Evolutionary conservation across 2,113 vertebrate genomes (phyloP).

Genomic region (Perccottus glenii): DNA sequence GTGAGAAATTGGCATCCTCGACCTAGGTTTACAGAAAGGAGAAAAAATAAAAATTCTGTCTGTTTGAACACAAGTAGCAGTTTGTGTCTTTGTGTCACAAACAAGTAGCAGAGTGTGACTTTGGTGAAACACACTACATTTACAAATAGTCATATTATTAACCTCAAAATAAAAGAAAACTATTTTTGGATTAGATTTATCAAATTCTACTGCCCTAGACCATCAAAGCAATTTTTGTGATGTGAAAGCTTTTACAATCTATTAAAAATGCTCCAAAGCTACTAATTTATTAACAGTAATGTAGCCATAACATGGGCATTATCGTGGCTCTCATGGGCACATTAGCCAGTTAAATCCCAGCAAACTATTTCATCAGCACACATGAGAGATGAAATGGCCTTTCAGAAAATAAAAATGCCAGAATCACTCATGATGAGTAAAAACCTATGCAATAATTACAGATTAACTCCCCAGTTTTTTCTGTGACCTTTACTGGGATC

Average conservation of each 20-base stretch:
- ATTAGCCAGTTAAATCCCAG: slow-evolving; percentile 22
- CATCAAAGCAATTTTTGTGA: neutral
- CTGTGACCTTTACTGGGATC: slow-evolving; percentile 20
- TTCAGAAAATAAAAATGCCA: slow-evolving; percentile 51
- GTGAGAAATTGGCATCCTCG: slow-evolving; percentile 89
- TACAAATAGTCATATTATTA: too few species aligned
- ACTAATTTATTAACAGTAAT: slow-evolving; percentile 25
- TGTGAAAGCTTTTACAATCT: slow-evolving; percentile 3
- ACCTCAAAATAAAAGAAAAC: too few species aligned
- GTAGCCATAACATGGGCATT: slow-evolving; percentile 12
- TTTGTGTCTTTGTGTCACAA: neutral
- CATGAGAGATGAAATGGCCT: slow-evolving; percentile 36
- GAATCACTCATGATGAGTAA: slow-evolving; percentile 47
- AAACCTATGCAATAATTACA: slow-evolving; percentile 35
- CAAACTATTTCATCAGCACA: slow-evolving; percentile 17
- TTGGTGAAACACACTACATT: too few species aligned
- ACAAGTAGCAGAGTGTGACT: too few species aligned
- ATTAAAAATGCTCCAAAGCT: neutral
- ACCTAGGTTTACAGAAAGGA: slow-evolving; percentile 77
- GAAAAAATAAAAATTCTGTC: slow-evolving; percentile 1
- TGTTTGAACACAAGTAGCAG: slow-evolving; percentile 14
- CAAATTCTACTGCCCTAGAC: too few species aligned
- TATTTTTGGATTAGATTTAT: too few species aligned
- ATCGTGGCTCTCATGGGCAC: neutral
- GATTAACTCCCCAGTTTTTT: slow-evolving; percentile 8